A percentile compares a stretch with the other conserved stretches of the same genome.
Conservation (phyloP, 2,888 invertebrate genomes). For the Escarpia spicata region DNA sequence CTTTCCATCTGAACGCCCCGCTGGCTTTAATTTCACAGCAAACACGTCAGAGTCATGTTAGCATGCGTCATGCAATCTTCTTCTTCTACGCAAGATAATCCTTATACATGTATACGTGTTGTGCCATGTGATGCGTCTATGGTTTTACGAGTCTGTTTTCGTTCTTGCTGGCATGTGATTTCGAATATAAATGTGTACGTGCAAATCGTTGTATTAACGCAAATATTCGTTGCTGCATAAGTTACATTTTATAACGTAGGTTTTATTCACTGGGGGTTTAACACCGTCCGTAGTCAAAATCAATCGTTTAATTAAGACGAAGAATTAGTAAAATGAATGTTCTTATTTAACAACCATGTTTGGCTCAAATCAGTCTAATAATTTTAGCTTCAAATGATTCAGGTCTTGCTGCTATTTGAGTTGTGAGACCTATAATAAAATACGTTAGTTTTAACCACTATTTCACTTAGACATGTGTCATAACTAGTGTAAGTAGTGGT, state of each 20-base stretch:
- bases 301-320: too few species aligned
- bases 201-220: neutral
- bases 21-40: neutral
- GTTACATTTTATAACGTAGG: too few species aligned
- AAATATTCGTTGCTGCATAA: too few species aligned
- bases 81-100: neutral
- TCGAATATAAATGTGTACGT: neutral
- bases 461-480: neutral
- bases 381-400: neutral
- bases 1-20: neutral
- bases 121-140: neutral
- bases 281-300: too few species aligned
- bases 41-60: neutral
- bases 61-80: neutral
- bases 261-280: too few species aligned
- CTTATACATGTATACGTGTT: neutral
- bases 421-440: neutral
- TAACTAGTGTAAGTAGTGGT: neutral
- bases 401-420: neutral
- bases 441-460: neutral
- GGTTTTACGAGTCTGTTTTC: neutral
- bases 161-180: neutral
- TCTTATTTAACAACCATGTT: too few species aligned
- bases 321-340: too few species aligned
- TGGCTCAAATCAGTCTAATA: too few species aligned